These are phyloP conservation scores for Varroa destructor DNA, from an alignment of 1,140 invertebrate genomes.

Conservation along the genomic window DNA sequence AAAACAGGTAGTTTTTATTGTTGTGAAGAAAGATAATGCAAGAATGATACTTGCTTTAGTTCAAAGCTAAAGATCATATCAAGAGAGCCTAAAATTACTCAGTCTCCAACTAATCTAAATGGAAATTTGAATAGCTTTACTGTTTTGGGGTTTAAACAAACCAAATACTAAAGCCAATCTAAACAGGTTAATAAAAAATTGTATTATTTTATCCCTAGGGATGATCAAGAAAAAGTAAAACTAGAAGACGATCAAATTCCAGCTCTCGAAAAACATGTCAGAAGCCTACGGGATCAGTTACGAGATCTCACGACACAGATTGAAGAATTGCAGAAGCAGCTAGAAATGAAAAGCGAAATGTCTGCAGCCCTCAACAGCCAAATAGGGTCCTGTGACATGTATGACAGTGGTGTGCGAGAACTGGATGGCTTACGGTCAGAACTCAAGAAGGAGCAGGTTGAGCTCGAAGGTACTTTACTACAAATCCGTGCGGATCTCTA, in stretches of 20 bases:
- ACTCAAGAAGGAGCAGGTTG: slow-evolving; percentile 5
- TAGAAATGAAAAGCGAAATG: slow-evolving; percentile 7
- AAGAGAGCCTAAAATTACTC: too few relatives aligned
- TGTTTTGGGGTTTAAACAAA: neutral
- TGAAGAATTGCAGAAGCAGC: neutral
- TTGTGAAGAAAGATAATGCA: too few relatives aligned
- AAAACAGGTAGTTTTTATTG: too few relatives aligned
- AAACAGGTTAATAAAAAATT: neutral
- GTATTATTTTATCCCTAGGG: neutral
- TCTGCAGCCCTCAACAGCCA: neutral
- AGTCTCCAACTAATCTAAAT: too few relatives aligned
- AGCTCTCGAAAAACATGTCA: neutral
- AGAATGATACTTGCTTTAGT: too few relatives aligned
- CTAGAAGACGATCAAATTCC: neutral
- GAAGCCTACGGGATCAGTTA: neutral
- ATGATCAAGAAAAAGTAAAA: slow-evolving; percentile 5
- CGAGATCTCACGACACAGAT: neutral
- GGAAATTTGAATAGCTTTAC: too few relatives aligned
- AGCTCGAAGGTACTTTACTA: slow-evolving; percentile 1
- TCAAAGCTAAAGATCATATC: too few relatives aligned
- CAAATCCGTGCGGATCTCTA: too few relatives aligned
- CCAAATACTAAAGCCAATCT: neutral
- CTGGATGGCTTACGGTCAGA: slow-evolving; percentile 10
- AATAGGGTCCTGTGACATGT: slow-evolving; percentile 6
- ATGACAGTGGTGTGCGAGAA: slow-evolving; percentile 13